These are phyloP conservation scores for Drosophila incognita DNA, from an alignment of 2,888 invertebrate genomes.

Conservation along the genomic window DNA sequence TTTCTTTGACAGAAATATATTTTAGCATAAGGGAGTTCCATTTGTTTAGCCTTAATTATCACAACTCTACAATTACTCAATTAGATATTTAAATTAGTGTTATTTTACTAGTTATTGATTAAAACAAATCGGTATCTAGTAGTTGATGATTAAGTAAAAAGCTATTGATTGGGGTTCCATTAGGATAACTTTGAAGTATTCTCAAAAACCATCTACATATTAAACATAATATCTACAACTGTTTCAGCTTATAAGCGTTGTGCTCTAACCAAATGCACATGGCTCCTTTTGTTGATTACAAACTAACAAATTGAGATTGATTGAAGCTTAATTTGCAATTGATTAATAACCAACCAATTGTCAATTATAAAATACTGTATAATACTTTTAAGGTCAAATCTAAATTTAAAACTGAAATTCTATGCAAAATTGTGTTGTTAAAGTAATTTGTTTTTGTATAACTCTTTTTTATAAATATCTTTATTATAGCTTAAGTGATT, in stretches of 20 bases:
- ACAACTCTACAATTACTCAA: neutral
- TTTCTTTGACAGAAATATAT: neutral
- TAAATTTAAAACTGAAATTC: conserved; percentile 7
- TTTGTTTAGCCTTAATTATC: neutral
- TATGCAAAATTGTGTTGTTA: conserved; percentile 54
- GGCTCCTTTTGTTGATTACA: conserved; percentile 81
- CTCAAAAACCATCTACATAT: neutral
- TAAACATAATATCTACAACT: conserved; percentile 1
- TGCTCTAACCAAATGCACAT: conserved; percentile 29
- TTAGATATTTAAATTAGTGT: neutral
- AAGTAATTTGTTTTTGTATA: conserved; percentile 75
- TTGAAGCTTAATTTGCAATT: conserved; percentile 9
- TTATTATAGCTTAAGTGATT: conserved; percentile 79
- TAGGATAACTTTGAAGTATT: neutral
- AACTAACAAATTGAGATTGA: conserved; percentile 62
- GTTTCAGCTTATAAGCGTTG: conserved; percentile 2
- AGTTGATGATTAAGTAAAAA: neutral
- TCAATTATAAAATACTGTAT: neutral
- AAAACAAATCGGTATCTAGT: neutral
- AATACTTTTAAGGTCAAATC: conserved; percentile 7
- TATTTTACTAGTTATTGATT: neutral
- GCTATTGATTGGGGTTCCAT: neutral
- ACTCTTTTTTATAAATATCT: conserved; percentile 73
- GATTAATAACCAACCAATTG: conserved; percentile 4
- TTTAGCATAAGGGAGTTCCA: neutral